phyloP scores from a whole-genome alignment of 1,140 invertebrate genomes.

The Halotydeus destructor region DNA sequence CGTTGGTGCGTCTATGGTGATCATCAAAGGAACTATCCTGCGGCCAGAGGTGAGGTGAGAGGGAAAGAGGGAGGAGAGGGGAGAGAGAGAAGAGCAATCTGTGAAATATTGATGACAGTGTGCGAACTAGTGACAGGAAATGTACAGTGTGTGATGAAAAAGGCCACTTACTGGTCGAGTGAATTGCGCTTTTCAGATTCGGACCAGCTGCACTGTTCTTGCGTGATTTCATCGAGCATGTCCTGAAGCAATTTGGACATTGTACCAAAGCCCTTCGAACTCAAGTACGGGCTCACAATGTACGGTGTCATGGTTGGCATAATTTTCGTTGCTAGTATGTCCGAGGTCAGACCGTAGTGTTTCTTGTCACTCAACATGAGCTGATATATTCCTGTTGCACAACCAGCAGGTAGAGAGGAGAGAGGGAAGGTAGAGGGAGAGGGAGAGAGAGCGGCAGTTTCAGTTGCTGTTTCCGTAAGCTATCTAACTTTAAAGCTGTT shows the following conservation, averaged over 20 bases:
- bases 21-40: no score
- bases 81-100: no score
- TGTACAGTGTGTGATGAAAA: no score
- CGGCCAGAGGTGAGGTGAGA: no score
- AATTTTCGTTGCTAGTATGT: slow-evolving; percentile 75
- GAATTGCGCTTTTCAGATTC: slow-evolving; percentile 20
- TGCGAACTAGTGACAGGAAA: no score
- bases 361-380: slow-evolving; percentile 51
- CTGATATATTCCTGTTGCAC: slow-evolving; percentile 78
- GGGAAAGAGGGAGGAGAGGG: no score
- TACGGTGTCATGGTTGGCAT: slow-evolving; percentile 79
- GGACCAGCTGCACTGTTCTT: slow-evolving; percentile 20
- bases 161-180: no score
- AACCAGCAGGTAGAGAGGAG: no score
- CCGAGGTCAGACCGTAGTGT: slow-evolving; percentile 70
- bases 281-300: slow-evolving; percentile 68
- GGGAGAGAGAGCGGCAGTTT: neutral
- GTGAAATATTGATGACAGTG: no score
- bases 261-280: slow-evolving; percentile 47
- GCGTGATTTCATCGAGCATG: slow-evolving; percentile 19
- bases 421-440: neutral
- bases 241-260: slow-evolving; percentile 18
- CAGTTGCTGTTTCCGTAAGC: no score
- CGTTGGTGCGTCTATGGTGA: no score
- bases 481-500: no score